Conservation (phyloP, 2,888 invertebrate species). For the Pecten maximus region DNA sequence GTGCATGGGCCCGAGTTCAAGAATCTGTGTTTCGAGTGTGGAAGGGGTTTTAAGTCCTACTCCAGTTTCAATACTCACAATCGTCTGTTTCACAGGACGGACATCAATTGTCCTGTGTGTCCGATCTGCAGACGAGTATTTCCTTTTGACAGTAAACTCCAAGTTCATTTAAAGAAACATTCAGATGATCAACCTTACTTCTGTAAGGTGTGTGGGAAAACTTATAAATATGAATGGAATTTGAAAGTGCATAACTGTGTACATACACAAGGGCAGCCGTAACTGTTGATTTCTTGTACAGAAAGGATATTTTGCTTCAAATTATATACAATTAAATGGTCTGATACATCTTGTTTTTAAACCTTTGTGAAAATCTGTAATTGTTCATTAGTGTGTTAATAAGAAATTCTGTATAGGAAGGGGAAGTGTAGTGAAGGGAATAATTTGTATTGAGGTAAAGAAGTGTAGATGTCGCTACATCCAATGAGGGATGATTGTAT, state of each 20-base stretch:
- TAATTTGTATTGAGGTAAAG: too few relatives aligned
- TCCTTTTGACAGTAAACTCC: conserved; percentile 46
- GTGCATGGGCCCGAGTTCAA: neutral
- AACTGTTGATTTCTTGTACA: too few relatives aligned
- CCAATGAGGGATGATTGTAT: too few relatives aligned
- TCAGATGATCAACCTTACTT: conserved; percentile 43
- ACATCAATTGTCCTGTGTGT: conserved; percentile 41
- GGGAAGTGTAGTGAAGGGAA: too few relatives aligned
- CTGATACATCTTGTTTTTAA: too few relatives aligned
- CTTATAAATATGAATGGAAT: conserved; percentile 46
- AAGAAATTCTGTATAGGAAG: too few relatives aligned
- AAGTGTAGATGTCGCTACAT: too few relatives aligned
- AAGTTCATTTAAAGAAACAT: conserved; percentile 41
- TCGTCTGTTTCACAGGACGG: conserved; percentile 47
- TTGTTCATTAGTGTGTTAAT: too few relatives aligned
- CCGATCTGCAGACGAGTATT: conserved; percentile 45
- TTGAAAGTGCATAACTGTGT: conserved; percentile 41
- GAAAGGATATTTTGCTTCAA: neutral
- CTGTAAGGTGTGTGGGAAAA: conserved; percentile 41
- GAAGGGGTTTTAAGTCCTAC: neutral
- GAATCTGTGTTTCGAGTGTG: conserved; percentile 14
- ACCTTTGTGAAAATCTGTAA: too few relatives aligned
- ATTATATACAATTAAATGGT: too few relatives aligned
- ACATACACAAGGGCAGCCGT: conserved; percentile 17
- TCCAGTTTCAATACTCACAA: conserved; percentile 41